A percentile compares a stretch with the other conserved stretches of the same genome.
These are phyloP conservation scores for Tylochromis polylepis DNA, from an alignment of 2,113 vertebrate species.

Conservation along the genomic window DNA sequence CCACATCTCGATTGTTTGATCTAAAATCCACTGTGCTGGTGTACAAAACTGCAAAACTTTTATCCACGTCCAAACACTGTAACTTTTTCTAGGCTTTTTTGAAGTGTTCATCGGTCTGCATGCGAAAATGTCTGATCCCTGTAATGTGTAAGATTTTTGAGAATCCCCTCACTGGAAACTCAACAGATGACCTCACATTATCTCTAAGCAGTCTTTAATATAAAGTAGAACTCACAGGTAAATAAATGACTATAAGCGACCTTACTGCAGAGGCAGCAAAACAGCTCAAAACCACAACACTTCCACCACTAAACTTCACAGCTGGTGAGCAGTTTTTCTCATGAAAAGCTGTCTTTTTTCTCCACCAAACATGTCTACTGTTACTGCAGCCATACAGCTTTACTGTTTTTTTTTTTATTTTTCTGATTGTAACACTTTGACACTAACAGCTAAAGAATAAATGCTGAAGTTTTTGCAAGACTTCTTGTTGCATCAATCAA, in stretches of 20 bases:
- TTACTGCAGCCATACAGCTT: neutral
- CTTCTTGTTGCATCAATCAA: neutral
- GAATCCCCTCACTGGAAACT: neutral
- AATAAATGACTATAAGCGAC: neutral
- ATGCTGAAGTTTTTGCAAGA: neutral
- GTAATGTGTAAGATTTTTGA: neutral
- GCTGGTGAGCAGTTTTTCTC: neutral
- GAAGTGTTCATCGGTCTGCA: neutral
- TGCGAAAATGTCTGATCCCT: neutral
- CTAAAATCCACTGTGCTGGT: neutral
- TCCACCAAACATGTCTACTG: neutral
- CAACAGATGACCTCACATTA: neutral
- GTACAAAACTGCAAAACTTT: neutral
- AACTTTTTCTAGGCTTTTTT: neutral
- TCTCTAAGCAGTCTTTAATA: neutral
- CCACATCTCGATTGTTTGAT: neutral
- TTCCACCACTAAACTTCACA: neutral
- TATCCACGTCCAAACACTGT: neutral
- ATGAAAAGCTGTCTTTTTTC: neutral
- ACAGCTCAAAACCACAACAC: neutral
- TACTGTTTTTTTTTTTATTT: neutral
- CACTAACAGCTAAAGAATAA: neutral
- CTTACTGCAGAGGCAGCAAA: neutral
- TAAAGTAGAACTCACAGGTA: neutral
- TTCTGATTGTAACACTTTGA: neutral